Base-by-base conservation (phyloP, 2,888 invertebrate genomes). In the Eilema sororculum region DNA sequence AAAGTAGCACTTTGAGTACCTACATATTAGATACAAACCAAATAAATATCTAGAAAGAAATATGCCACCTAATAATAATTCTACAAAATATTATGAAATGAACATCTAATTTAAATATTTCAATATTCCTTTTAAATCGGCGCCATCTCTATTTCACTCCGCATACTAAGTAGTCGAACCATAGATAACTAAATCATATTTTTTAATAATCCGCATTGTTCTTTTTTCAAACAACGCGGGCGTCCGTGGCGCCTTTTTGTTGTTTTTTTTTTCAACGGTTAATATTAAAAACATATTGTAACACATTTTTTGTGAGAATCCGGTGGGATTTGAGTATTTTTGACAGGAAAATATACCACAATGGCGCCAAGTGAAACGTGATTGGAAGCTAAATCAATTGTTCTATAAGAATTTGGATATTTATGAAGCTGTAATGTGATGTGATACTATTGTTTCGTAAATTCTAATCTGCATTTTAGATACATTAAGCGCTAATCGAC, bases 271-370 rank as follows among this genome's bases (percentile, higher is more conserved):
- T 75, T 37, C 63, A 68, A 75, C 78, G 78, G 84, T 84, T 82
- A 86, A 86, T 87, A 84, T 89, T 89, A 83, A 89, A 83, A 82
- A 78, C 78, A 84, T 86, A 90, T 91, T 90, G 90, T 91, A 77
- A 77, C 74, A 81, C 24, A 69, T 76, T 78, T 87, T 87, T 84
- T 86, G 65, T 79, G 28, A 77, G 82, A 90, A 86, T 91, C 90
- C 90, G 89, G 78, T 87, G 88, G 91, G 89, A 87, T 88, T 79
- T 57, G 63, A 71, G 73, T 81, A 87, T 89, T 88, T 86, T 81
- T 80, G 82, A 77, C 67, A 68, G 74, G 67, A 75, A 76, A 80
- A 78, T 73, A 75, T 70, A 78, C n/a, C 52, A 59, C 75, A 69
- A 68, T 88, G 91, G 90, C 90, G 91, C 89, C 90, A 78, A 62